Evolutionary conservation across 2,888 invertebrate species (phyloP), one percentile per base, ranked within the genome.

Genomic region (Anoplius nigerrimus): DNA sequence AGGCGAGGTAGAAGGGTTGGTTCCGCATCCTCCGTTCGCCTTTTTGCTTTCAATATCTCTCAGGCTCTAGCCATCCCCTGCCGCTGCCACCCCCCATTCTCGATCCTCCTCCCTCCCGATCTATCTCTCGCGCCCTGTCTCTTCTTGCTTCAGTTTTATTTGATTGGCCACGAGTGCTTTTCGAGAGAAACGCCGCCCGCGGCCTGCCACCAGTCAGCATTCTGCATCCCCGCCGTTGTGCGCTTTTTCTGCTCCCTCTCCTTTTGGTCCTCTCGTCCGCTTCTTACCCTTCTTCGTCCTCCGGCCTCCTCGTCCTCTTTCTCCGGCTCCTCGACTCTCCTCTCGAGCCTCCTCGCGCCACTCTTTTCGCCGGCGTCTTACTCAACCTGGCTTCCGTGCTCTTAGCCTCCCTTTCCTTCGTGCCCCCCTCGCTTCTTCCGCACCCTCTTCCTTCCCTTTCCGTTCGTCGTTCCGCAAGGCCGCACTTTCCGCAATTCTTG

Each of bases 181-280:
- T 72, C 59, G 34, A 34, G 61, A 71, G 67, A 69, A 64, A 62
- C 56, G 65, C 51, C 71, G 61, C 62, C n/a, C 48, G 51, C 72
- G 64, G 69, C 69, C 70, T 72, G 61, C 59, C 63, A 68, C 55
- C 54, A 78, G 68, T 78, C 75, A 76, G 76, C 76, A 75, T 79
- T 72, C 69, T 72, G 56, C 71, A 71, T 75, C 66, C 48, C 34
- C 58, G 52, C 65, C 53, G 57, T 64, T 59, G 15, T 22, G 66
- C 46, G 43, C 52, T 34, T 21, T 27, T 46, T 5, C 20, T 15
- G 27, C 45, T 27, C 13, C 46, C 34, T 21, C 8, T n/a, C 4
- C 42, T 13, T 20, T n/a, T 45, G 53, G n/a, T n/a, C n/a, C 46
- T 55, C 46, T 48, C 16, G 8, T 48, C 43, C 61, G 60, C 63